Conservation (phyloP, 2,113 vertebrate species). For the Oryzias melastigma region DNA sequence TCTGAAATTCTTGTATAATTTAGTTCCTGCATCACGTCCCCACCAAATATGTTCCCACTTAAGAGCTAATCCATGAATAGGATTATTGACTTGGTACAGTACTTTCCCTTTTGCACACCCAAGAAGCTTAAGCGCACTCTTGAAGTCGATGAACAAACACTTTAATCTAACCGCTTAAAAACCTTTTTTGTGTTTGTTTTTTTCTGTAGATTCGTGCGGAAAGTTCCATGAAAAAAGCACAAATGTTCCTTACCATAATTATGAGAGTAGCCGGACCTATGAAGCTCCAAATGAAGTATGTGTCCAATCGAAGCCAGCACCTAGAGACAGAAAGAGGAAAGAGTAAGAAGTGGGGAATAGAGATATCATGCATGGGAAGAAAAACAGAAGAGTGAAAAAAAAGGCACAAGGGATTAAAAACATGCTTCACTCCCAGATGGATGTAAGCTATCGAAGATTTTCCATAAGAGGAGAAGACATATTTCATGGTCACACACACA, state of each 20-base stretch:
- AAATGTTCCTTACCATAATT: constrained; percentile 89
- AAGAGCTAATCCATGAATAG: constrained; percentile 44
- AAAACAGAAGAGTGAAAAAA: constrained; percentile 21
- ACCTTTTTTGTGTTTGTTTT: too few species aligned
- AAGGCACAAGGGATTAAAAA: constrained; percentile 45
- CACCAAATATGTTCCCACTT: constrained; percentile 16
- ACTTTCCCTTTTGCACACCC: background rate
- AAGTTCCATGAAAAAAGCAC: background rate
- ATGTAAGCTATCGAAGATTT: constrained; percentile 71
- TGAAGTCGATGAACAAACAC: constrained; percentile 21
- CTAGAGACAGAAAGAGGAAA: constrained; percentile 80
- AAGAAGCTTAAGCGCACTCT: constrained; percentile 26
- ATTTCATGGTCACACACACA: constrained; percentile 35
- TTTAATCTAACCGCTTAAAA: constrained; percentile 18
- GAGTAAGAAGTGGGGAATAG: constrained; percentile 19
- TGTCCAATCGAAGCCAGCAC: constrained; percentile 98
- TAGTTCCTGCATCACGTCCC: too few species aligned
- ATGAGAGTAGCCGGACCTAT: constrained; percentile 98
- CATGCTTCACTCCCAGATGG: constrained; percentile 32
- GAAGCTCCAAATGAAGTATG: constrained; percentile 99
- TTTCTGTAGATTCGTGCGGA: too few species aligned
- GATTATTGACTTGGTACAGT: constrained; percentile 34
- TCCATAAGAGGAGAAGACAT: constrained; percentile 72
- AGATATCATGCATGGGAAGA: constrained; percentile 50
- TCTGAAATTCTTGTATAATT: too few species aligned